Evolutionary conservation across 2,113 vertebrate genomes (phyloP).

Genomic region (Grammomys surdaster): DNA sequence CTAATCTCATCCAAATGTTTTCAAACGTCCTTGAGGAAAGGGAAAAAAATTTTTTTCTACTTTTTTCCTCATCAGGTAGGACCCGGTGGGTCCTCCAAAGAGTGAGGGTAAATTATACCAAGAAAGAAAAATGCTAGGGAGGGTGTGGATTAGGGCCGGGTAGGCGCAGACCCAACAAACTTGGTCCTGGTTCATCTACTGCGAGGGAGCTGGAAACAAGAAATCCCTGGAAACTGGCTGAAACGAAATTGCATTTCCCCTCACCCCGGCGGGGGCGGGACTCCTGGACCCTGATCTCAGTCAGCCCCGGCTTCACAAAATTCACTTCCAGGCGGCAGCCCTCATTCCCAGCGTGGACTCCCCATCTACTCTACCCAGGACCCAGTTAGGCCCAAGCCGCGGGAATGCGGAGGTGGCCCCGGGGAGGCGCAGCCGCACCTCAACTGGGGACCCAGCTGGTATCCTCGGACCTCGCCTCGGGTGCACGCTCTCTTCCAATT

Average conservation of each 20-base stretch:
- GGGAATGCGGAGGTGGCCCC: neutral
- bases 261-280: neutral
- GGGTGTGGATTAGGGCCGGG: neutral
- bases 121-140: neutral
- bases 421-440: neutral
- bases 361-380: neutral
- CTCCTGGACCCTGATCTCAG: neutral
- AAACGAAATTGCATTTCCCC: conserved; percentile 61
- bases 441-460: neutral
- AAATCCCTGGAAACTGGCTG: conserved; percentile 35
- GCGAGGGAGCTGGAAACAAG: neutral
- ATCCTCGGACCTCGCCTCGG: neutral
- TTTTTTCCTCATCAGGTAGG: conserved; percentile 54
- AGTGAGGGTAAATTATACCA: neutral
- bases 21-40: conserved; percentile 35
- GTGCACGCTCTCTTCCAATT: neutral
- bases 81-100: neutral
- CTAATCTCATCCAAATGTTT: conserved; percentile 72
- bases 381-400: neutral
- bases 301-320: neutral
- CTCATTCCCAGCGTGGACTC: too few relatives aligned
- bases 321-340: neutral
- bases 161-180: neutral
- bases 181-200: neutral
- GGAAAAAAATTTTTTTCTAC: neutral